These are phyloP conservation scores for Rhinichthys klamathensis DNA, from an alignment of 2,113 vertebrate species.

Conservation along the genomic window DNA sequence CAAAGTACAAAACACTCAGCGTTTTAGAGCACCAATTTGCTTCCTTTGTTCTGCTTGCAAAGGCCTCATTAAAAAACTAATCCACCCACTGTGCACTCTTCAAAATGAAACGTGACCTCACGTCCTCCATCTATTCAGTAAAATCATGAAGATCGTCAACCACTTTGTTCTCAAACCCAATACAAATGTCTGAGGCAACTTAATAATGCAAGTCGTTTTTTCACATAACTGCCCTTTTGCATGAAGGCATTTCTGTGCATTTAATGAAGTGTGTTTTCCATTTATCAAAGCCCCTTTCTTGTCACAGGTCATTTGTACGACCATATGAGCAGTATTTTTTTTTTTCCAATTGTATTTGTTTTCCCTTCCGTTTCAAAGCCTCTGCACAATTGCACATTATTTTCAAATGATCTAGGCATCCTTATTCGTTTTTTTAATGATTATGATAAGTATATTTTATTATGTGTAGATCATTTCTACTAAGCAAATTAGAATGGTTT, in stretches of 20 bases:
- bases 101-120: slow-evolving; percentile 18
- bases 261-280: slow-evolving; percentile 45
- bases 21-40: slow-evolving; percentile 37
- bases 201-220: slow-evolving; percentile 12
- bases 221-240: slow-evolving; percentile 39
- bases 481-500: neutral
- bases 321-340: neutral
- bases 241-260: slow-evolving; percentile 28
- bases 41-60: slow-evolving; percentile 40
- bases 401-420: neutral
- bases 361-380: neutral
- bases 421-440: neutral
- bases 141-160: slow-evolving; percentile 22
- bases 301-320: slow-evolving; percentile 9
- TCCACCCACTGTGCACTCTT: slow-evolving; percentile 21
- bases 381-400: neutral
- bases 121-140: slow-evolving; percentile 4
- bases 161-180: slow-evolving; percentile 22
- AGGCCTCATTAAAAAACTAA: slow-evolving; percentile 41
- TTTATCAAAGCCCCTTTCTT: slow-evolving; percentile 13
- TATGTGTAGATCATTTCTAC: neutral
- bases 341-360: neutral
- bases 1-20: slow-evolving; percentile 5
- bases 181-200: slow-evolving; percentile 34
- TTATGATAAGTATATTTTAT: neutral